phyloP scores from a whole-genome alignment of 2,797 vertebrate species.

The Avahi laniger region DNA sequence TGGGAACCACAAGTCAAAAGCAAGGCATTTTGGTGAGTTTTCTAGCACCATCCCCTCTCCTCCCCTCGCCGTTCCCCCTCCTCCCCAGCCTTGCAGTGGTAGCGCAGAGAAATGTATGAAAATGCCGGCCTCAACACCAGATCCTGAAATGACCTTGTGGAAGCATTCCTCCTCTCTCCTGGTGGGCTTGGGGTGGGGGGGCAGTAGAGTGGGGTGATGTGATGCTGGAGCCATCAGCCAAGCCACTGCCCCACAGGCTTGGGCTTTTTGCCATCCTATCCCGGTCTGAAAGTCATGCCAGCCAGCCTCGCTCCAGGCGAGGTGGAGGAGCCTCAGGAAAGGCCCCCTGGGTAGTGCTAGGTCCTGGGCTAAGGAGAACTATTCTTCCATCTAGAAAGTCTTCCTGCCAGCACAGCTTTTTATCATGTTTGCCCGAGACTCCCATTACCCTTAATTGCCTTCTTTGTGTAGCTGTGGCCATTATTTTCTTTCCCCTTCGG shows the following conservation, averaged over 20 bases:
- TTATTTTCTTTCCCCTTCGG: conserved; percentile 66
- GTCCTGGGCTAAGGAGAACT: neutral
- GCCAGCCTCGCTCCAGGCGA: neutral
- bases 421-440: conserved; percentile 61
- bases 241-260: neutral
- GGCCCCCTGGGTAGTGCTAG: neutral
- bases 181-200: neutral
- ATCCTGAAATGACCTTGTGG: conserved; percentile 40
- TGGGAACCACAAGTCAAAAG: neutral
- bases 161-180: neutral
- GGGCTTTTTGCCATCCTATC: neutral
- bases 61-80: accelerated
- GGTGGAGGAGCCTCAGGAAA: neutral
- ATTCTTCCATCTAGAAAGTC: conserved; percentile 11
- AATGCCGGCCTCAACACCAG: neutral
- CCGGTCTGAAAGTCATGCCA: neutral
- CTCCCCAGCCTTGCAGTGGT: neutral
- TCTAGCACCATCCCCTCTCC: accelerated
- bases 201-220: neutral
- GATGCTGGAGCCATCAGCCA: neutral
- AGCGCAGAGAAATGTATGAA: neutral
- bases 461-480: conserved; percentile 50
- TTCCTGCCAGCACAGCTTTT: conserved; percentile 43
- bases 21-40: neutral
- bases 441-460: conserved; percentile 66